Base-by-base conservation (phyloP, 1,140 invertebrate genomes). In the Drosophila tani region DNA sequence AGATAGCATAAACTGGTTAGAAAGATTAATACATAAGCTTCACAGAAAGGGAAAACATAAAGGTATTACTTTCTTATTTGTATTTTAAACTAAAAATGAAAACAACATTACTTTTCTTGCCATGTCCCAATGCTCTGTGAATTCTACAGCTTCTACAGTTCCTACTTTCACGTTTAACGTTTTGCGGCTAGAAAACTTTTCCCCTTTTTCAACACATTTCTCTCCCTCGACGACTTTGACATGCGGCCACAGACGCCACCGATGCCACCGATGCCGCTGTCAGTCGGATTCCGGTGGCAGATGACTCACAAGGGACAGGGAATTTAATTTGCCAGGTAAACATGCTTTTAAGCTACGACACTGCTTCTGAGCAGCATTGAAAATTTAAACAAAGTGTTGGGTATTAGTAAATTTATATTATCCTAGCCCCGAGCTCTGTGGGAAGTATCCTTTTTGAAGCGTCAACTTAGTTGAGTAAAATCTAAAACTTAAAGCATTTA, bases 111-210 rank as follows among this genome's bases (percentile, higher is more conserved):
- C 7, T 15, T 55, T 55, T 40, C 12, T 17, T 35, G 15, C 35
- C 21, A 35, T 56, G 35, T 56, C 14, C 50, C 32, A 8, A 32
- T 43, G 19, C 40, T 32, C 75, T 45, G 53, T 56, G 53, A 35
- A 21, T 55, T 40, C 40, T 21, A n/a, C 68, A 65, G 56, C 35
- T 46, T 40, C 51, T 51, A 41, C 63, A 50, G 47, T 60, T 64
- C 41, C 24, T 56, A 56, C 53, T 56, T 56, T 64, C 53, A 49
- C 46, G 43, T 62, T 60, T 67, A 67, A 47, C 45, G 35, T 81
- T 79, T 79, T 82, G 83, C 51, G 84, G 71, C 73, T 74, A 83
- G 81, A 81, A 88, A 87, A 87, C 40, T 88, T 87, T 84, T 87
- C 81, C 75, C 69, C 79, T 77, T 70, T 76, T 79, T 73, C 59